Base-by-base conservation (phyloP, 2,797 vertebrate genomes). In the Esox masquinongy region DNA sequence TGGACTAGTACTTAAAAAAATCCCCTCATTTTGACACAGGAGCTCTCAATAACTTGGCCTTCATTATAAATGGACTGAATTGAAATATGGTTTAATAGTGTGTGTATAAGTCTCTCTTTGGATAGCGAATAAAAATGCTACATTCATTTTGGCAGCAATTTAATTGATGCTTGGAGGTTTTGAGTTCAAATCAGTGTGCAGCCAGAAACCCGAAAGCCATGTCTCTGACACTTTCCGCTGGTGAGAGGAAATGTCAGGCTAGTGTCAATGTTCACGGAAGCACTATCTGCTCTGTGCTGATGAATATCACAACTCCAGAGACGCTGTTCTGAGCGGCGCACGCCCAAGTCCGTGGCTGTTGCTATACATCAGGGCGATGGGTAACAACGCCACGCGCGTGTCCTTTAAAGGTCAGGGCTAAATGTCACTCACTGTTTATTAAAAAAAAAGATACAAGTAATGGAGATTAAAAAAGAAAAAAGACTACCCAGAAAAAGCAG, bases 271-370 rank as follows among this genome's bases (percentile, higher is more conserved):
- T 61, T 61, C 56, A 61, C 11, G 19, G 56, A 9, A 24, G 56
- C 56, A 24, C 24, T 24, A 24, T 3, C 56, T 61, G 56, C 22
- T 24, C 56, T 24, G 56, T 24, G 22, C 56, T 61, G 56, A 24
- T 86, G 88, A 91, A 92, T 91, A 89, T 87, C 88, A 90, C 79
- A 70, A 77, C 88, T 86, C 91, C 74, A 79, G 87, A 88, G 91
- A 87, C 14, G 11, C n/a, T 24, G 39, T 47, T 26, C 11, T 24
- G 68, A 70, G 43, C 5, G 2, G 68, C 47, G 22, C 22, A 24
- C 14, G 16, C 22, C 68, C 22, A 24, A 47, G 56, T 24, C 68
- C 6, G 9, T 22, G 19, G n/a, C 68, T 50, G 22, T 22, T 8
- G 68, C 36, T 22, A 47, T n/a, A 26, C 68, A 5, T 15, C 12